Percentiles rank a stretch among this genome's conserved stretches.
These are phyloP conservation scores for Anoplophora glabripennis DNA, from an alignment of 1,140 invertebrate species.

Conservation along the genomic window DNA sequence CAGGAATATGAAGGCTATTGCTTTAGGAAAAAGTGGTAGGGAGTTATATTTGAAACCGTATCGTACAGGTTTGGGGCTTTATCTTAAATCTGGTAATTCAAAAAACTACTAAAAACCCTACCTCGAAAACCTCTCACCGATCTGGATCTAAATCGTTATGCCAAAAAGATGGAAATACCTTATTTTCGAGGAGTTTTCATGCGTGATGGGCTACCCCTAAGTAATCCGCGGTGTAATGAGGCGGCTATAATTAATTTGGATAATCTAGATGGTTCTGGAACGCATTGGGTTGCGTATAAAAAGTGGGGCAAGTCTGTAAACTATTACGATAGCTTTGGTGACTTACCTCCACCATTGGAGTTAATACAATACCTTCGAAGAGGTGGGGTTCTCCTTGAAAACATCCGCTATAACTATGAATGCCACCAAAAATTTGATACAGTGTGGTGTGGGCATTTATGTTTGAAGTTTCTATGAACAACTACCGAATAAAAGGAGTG, in stretches of 20 bases:
- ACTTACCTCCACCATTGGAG: conserved; percentile 41
- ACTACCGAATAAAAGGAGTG: too few species aligned
- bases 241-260: conserved; percentile 45
- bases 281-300: conserved; percentile 47
- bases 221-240: conserved; percentile 30
- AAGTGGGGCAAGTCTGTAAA: conserved; percentile 32
- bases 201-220: conserved; percentile 38
- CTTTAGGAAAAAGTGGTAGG: conserved; percentile 34
- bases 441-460: conserved; percentile 29
- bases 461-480: conserved; percentile 32
- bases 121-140: conserved; percentile 32
- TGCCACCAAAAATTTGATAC: conserved; percentile 27
- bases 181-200: conserved; percentile 46
- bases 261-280: conserved; percentile 33
- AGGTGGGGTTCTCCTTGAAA: neutral
- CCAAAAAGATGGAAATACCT: conserved; percentile 28
- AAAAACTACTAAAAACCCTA: conserved; percentile 33
- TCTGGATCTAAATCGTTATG: conserved; percentile 33
- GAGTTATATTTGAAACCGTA: conserved; percentile 40
- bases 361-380: conserved; percentile 29
- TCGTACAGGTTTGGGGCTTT: neutral
- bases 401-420: conserved; percentile 25
- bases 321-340: conserved; percentile 41
- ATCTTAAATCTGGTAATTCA: conserved; percentile 1
- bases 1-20: conserved; percentile 40